Evolutionary conservation across 2,888 invertebrate species (phyloP).

Genomic region (Flabesymbios commensalis): DNA sequence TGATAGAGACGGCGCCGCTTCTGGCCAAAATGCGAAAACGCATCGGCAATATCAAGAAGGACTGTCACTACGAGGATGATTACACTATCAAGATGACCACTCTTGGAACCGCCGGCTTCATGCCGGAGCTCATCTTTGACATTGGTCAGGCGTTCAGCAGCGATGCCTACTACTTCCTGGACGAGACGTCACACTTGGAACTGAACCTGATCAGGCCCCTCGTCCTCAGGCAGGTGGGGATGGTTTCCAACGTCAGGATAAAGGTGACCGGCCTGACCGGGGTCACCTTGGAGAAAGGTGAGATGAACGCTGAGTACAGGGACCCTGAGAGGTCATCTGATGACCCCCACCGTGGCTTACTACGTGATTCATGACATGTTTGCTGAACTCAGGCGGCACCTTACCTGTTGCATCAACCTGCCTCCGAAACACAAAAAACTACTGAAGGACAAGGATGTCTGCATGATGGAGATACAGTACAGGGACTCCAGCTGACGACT

Average conservation of each 20-base stretch:
- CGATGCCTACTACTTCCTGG: conserved; percentile 51
- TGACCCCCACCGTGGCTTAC: not conserved
- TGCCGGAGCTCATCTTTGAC: conserved; percentile 46
- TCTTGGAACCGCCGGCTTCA: conserved; percentile 46
- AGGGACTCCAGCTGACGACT: conserved; percentile 12
- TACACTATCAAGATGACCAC: conserved; percentile 50
- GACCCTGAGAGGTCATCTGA: not conserved
- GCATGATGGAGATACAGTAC: conserved; percentile 24
- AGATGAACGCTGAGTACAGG: conserved; percentile 17
- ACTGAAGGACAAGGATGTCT: conserved; percentile 33
- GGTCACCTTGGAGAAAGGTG: conserved; percentile 14
- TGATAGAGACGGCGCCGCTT: conserved; percentile 39
- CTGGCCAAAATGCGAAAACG: conserved; percentile 43
- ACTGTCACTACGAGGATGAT: conserved; percentile 40
- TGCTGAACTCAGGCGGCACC: conserved; percentile 21
- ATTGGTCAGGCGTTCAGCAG: conserved; percentile 50
- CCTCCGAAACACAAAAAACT: conserved; percentile 33
- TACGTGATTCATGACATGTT: conserved; percentile 30
- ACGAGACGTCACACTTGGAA: conserved; percentile 42
- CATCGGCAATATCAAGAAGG: conserved; percentile 40
- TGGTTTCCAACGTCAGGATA: conserved; percentile 45
- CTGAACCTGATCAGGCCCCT: conserved; percentile 49
- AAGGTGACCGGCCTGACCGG: conserved; percentile 28
- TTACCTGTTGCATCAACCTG: conserved; percentile 22
- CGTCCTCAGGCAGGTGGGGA: conserved; percentile 44